Percentiles rank a stretch among this genome's conserved stretches.
Evolutionary conservation across 2,113 vertebrate genomes (phyloP).

Genomic region (Dipodomys spectabilis): DNA sequence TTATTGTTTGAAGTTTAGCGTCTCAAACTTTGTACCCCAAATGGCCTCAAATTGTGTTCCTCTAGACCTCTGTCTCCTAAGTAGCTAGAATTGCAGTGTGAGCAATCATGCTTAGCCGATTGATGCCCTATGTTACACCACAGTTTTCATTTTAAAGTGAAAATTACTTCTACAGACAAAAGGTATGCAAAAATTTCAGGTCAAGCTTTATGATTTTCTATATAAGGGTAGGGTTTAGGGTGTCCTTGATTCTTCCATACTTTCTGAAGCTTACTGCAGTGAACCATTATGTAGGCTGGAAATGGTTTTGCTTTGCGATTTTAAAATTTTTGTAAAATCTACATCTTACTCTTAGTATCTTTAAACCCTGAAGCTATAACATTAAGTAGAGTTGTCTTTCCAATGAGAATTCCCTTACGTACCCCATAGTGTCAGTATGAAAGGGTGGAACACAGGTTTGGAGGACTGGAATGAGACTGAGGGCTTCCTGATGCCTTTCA

Average conservation of each 20-base stretch:
- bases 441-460: too few relatives aligned
- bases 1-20: too few relatives aligned
- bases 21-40: too few relatives aligned
- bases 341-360: not conserved
- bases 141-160: slow-evolving; percentile 32
- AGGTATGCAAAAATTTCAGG: not conserved
- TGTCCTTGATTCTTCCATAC: not conserved
- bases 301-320: not conserved
- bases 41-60: not conserved
- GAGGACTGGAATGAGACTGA: too few relatives aligned
- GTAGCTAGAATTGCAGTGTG: too few relatives aligned
- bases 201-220: not conserved
- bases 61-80: too few relatives aligned
- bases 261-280: not conserved
- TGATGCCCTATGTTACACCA: not conserved
- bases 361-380: not conserved
- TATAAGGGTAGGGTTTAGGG: not conserved
- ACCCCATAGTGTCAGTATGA: too few relatives aligned
- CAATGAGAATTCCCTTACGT: not conserved
- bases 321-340: not conserved
- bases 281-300: not conserved
- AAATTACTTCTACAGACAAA: slow-evolving; percentile 18
- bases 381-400: not conserved
- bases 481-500: too few relatives aligned
- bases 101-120: not conserved